Evolutionary conservation across 2,113 vertebrate species (phyloP).

Genomic region (Ageneiosus marmoratus): DNA sequence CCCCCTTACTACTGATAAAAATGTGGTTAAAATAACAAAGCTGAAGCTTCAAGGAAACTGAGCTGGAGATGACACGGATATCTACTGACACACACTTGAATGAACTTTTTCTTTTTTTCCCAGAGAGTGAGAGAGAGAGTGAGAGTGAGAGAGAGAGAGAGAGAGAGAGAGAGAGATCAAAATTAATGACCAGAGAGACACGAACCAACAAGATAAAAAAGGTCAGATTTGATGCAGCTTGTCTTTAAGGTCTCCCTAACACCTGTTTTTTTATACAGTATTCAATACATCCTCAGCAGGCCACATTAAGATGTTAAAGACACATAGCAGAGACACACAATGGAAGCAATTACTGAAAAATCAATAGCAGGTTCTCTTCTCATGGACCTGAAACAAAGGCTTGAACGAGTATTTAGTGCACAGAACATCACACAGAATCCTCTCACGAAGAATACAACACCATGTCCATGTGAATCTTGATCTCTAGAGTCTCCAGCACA

Average conservation of each 20-base stretch:
- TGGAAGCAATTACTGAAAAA: not conserved
- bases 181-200: not conserved
- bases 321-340: not conserved
- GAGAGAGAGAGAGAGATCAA: too few relatives aligned
- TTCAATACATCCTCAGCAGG: not conserved
- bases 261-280: not conserved
- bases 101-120: too few relatives aligned
- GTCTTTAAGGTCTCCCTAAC: not conserved
- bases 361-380: not conserved
- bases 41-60: not conserved
- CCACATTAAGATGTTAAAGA: not conserved
- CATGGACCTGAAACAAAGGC: not conserved
- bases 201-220: not conserved
- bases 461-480: not conserved
- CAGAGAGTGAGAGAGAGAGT: too few relatives aligned
- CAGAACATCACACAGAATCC: not conserved
- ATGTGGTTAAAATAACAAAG: constrained; percentile 4
- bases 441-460: not conserved
- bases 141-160: too few relatives aligned
- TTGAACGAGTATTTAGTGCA: not conserved
- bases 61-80: constrained; percentile 24
- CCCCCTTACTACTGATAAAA: not conserved
- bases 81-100: too few relatives aligned
- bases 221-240: not conserved
- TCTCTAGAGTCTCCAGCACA: not conserved